Conservation (phyloP, 2,113 vertebrate species). For the Anoura caudifer region DNA sequence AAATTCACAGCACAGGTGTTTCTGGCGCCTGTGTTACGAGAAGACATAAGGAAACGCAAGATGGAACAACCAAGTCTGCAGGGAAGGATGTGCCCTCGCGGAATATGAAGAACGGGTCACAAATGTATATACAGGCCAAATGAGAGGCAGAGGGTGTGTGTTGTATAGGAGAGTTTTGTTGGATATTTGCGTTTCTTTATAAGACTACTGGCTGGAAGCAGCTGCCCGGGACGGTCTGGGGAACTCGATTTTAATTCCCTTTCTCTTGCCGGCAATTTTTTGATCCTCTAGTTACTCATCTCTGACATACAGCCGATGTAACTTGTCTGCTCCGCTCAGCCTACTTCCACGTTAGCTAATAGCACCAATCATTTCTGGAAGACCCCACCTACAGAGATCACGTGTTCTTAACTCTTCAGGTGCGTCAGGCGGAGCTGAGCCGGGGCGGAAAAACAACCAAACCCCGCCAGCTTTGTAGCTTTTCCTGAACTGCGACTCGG, state of each 20-base stretch:
- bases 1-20: too few species aligned
- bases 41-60: background rate
- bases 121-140: rapidly evolving
- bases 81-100: too few species aligned
- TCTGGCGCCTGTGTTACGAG: rapidly evolving
- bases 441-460: rapidly evolving
- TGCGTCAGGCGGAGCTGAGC: background rate
- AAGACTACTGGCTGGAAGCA: background rate
- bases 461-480: background rate
- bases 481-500: background rate
- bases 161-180: too few species aligned
- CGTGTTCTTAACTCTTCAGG: background rate
- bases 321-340: background rate
- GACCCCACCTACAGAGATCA: background rate
- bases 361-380: background rate
- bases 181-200: background rate
- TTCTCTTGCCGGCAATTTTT: background rate
- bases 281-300: too few species aligned
- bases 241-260: background rate
- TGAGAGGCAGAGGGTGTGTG: background rate
- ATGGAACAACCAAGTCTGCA: background rate
- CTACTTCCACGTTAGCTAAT: background rate
- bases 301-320: background rate
- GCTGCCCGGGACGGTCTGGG: rapidly evolving
- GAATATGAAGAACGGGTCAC: too few species aligned